Percentiles rank a stretch among this genome's conserved stretches.
Conservation (phyloP, 2,888 invertebrate genomes). For the Diachrysia chrysitis region DNA sequence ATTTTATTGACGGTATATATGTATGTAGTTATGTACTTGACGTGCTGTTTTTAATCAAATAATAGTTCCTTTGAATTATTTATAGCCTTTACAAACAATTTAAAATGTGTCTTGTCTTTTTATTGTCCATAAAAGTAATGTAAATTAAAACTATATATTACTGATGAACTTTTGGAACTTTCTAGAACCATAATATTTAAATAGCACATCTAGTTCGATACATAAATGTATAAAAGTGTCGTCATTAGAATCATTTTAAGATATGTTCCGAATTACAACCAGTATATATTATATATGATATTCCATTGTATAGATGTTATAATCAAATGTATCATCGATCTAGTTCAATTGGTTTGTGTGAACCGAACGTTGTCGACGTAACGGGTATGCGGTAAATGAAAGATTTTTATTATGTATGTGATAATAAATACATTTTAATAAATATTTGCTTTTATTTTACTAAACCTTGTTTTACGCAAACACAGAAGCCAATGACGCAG, state of each 20-base stretch:
- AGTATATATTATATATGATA: conserved; percentile 47
- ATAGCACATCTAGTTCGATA: neutral
- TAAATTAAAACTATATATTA: neutral
- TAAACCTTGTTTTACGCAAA: neutral
- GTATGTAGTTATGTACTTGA: neutral
- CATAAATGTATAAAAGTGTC: neutral
- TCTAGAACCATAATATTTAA: neutral
- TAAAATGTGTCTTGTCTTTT: too few species aligned
- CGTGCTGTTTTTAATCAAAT: neutral
- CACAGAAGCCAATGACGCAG: too few species aligned
- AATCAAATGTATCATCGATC: conserved; percentile 16
- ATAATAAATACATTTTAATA: conserved; percentile 71
- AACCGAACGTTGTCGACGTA: conserved; percentile 22
- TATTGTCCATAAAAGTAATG: too few species aligned
- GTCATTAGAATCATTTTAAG: conserved; percentile 2
- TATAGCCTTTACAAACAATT: too few species aligned
- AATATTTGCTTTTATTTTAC: conserved; percentile 56
- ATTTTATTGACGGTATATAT: neutral
- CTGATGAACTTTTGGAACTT: neutral
- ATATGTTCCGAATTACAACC: conserved; percentile 16
- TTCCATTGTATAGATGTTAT: conserved; percentile 19
- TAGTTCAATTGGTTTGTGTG: conserved; percentile 26
- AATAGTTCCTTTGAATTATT: neutral
- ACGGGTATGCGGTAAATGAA: conserved; percentile 49
- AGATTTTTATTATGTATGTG: conserved; percentile 68